Conservation (phyloP, 2,888 invertebrate species). For the Deilephila elpenor region DNA sequence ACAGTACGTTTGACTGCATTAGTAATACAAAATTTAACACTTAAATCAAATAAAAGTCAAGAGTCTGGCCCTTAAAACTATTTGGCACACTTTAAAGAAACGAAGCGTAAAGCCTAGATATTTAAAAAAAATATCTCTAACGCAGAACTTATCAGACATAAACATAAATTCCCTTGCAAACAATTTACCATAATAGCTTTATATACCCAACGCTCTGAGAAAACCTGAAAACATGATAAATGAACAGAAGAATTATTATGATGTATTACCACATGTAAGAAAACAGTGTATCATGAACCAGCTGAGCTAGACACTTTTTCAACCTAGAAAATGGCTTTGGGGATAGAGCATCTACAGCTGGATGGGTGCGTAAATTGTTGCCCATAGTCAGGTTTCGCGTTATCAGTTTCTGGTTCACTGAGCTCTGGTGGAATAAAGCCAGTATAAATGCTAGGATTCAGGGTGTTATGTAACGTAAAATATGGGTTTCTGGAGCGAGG, state of each 20-base stretch:
- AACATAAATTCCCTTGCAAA: not conserved
- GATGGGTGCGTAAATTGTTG: not conserved
- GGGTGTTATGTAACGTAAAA: slow-evolving; percentile 20
- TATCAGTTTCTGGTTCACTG: slow-evolving; percentile 41
- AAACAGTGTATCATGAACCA: not conserved
- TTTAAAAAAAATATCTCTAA: too few relatives aligned
- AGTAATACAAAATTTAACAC: too few relatives aligned
- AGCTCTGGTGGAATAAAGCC: slow-evolving; percentile 26
- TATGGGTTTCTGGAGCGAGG: slow-evolving; percentile 22
- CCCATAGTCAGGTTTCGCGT: slow-evolving; percentile 14
- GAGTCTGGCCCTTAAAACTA: too few relatives aligned
- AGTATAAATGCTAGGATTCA: slow-evolving; percentile 10
- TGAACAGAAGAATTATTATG: not conserved
- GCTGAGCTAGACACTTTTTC: not conserved
- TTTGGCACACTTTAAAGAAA: not conserved
- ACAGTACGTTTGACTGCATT: too few relatives aligned
- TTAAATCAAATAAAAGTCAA: not conserved
- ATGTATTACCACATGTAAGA: slow-evolving; percentile 1
- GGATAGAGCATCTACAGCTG: not conserved
- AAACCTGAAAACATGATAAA: not conserved
- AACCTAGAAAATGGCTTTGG: not conserved
- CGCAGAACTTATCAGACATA: not conserved
- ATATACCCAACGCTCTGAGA: not conserved
- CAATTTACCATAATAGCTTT: not conserved
- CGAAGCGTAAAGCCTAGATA: not conserved